Base-by-base conservation (phyloP, 2,113 vertebrate species). In the Balaeniceps rex region DNA sequence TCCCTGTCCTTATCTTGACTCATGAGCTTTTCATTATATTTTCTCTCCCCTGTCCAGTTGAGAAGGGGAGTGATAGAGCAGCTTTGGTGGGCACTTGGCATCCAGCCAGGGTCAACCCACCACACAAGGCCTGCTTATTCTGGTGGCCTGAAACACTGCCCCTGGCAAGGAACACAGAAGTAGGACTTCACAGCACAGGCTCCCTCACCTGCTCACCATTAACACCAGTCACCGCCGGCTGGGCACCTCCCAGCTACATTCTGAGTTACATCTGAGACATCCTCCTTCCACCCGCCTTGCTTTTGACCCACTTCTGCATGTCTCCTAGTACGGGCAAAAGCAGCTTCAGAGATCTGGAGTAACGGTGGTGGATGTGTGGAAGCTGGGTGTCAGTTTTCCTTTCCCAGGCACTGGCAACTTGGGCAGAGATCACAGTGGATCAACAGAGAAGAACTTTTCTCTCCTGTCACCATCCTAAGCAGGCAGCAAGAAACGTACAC, bases 311-410 rank as follows among this genome's bases (percentile, higher is more conserved):
- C 19, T 84, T 72, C 33, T 47, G 19, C 14, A 3, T 17, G 29
- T 74, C 38, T 23, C 57, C 69, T 7, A 33, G 51, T 38, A 19
- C 0, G 4, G 38, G n/a, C 36, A 78, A 80, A 70, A 77, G 68
- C 58, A 74, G 34, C 51, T 63, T 58, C 80, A 17, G 36, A 40
- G 34, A 11, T 29, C 19, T 46, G 83, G 55, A 36, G 34, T 36
- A 57, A 63, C 1, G 0, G 2, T 40, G n/a, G 42, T 23, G n/a
- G 24, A 12, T 19, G 10, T 24, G 29, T 57, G 38, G 16, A 61
- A 85, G 31, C 3, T 40, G 4, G 2, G 17, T n/a, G 22, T 17
- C 64, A 31, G 14, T 38, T 77, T 82, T 79, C 18, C 34, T 74
- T 76, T 72, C 36, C 34, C 58, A 80, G 22, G 9, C 26, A 29